Evolutionary conservation across 2,888 invertebrate species (phyloP), one percentile per base, ranked within the genome.

Genomic region (Oegoconia quadripuncta): DNA sequence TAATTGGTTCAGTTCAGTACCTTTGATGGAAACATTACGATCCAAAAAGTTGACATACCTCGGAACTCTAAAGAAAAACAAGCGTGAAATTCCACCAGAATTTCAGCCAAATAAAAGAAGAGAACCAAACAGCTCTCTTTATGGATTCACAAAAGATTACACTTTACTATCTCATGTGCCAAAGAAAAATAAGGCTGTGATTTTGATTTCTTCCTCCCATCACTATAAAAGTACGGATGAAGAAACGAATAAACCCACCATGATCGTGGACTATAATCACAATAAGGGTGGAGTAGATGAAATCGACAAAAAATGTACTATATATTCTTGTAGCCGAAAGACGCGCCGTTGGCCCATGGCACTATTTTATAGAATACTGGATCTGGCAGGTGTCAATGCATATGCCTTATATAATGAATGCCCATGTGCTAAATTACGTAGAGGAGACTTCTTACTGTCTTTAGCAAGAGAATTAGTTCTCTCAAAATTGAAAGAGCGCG

Each of bases 1-100:
- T 34, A 56, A 56, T 41, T 55, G 55, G 56, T 57, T 56, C 37
- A 52, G 41, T 22, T 55, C 56, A 0, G 50, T 52, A 34, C 38
- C 40, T 39, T 44, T 54, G 3, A 18, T 48, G 1, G 39, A 53
- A 36, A 33, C 27, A 33, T 44, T 56, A 38, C 23, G 32, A 18
- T 32, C 44, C 43, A 47, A 39, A 34, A 35, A 39, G 11, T 36
- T 48, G 15, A 55, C 52, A 14, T 49, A 46, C 20, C n/a, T 52
- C 8, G 53, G 52, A 3, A 52, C 51, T 25, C 6, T 48, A 35
- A 50, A 52, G 28, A 51, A 50, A 37, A 55, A 52, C 23, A 50
- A 50, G 32, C 20, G 18, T 7, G 44, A 50, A n/a, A n/a, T n/a
- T n/a, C n/a, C n/a, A n/a, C n/a, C n/a, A n/a, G n/a, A n/a, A n/a